These are phyloP conservation scores for Mercenaria mercenaria DNA, from an alignment of 1,140 invertebrate genomes.

Conservation along the genomic window DNA sequence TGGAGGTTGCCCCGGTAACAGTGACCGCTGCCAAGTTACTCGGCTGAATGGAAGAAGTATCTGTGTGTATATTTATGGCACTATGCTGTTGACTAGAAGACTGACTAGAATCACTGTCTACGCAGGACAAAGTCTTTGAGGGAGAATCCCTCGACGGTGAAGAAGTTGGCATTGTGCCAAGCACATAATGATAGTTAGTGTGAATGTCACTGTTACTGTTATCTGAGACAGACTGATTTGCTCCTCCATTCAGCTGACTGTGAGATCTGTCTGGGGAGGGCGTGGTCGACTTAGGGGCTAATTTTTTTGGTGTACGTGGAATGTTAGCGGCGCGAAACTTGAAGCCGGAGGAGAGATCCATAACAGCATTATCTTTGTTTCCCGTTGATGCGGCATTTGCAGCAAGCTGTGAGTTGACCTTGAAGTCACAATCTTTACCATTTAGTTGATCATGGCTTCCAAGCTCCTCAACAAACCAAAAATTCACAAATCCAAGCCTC, in stretches of 20 bases:
- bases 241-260: background rate
- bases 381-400: background rate
- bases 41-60: background rate
- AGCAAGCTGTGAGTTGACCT: conserved; percentile 54
- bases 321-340: conserved; percentile 31
- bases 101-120: background rate
- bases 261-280: conserved; percentile 5
- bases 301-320: conserved; percentile 30
- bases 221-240: conserved; percentile 42
- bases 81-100: conserved; percentile 45
- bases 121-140: background rate
- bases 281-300: conserved; percentile 30
- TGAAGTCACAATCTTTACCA: conserved; percentile 62
- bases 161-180: conserved; percentile 42
- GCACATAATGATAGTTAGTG: conserved; percentile 60
- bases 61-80: conserved; percentile 12
- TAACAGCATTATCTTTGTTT: conserved; percentile 18
- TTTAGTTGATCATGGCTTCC: conserved; percentile 78
- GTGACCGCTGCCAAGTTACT: conserved; percentile 29
- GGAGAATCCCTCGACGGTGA: conserved; percentile 39
- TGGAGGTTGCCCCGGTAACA: background rate
- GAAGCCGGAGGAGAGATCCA: conserved; percentile 37
- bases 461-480: conserved; percentile 83
- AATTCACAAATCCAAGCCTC: conserved; percentile 82
- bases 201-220: background rate